phyloP scores from a whole-genome alignment of 2,888 invertebrate genomes.

The Diplazon laetatorius region DNA sequence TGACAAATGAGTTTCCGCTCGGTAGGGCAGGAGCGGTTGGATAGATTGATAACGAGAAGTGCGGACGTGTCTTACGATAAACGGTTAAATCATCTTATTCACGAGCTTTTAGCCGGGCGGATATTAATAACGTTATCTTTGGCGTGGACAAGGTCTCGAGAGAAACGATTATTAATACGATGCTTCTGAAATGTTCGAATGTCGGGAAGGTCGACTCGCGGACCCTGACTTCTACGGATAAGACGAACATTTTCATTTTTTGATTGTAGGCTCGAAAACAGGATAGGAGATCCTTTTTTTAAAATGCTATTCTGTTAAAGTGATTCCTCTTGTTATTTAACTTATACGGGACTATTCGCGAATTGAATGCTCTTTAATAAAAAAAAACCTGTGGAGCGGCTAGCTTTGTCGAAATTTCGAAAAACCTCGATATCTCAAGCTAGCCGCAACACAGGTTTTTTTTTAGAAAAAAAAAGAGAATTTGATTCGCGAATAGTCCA shows the following conservation, averaged over 20 bases:
- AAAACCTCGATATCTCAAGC: too few species aligned
- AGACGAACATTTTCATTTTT: background rate
- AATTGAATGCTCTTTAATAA: too few species aligned
- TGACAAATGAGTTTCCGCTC: slow-evolving; percentile 25
- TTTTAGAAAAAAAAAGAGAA: too few species aligned
- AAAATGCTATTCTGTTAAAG: too few species aligned
- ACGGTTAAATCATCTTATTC: slow-evolving; percentile 19
- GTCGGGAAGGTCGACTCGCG: background rate
- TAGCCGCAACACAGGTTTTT: too few species aligned
- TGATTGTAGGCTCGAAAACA: background rate
- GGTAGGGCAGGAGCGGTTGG: slow-evolving; percentile 14
- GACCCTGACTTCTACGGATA: background rate
- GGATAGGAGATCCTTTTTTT: background rate
- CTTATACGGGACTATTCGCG: too few species aligned
- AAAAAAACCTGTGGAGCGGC: too few species aligned
- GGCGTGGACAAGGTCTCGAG: slow-evolving; percentile 11
- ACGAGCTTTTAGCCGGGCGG: slow-evolving; percentile 9
- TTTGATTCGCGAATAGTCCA: too few species aligned
- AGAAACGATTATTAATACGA: slow-evolving; percentile 2
- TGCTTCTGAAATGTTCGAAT: slow-evolving; percentile 3
- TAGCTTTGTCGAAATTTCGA: too few species aligned
- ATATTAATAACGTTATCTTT: slow-evolving; percentile 32
- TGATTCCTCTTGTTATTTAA: too few species aligned
- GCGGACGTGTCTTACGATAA: slow-evolving; percentile 14
- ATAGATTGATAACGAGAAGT: slow-evolving; percentile 23